These are phyloP conservation scores for Conus ventricosus DNA, from an alignment of 1,140 invertebrate species.

Conservation along the genomic window DNA sequence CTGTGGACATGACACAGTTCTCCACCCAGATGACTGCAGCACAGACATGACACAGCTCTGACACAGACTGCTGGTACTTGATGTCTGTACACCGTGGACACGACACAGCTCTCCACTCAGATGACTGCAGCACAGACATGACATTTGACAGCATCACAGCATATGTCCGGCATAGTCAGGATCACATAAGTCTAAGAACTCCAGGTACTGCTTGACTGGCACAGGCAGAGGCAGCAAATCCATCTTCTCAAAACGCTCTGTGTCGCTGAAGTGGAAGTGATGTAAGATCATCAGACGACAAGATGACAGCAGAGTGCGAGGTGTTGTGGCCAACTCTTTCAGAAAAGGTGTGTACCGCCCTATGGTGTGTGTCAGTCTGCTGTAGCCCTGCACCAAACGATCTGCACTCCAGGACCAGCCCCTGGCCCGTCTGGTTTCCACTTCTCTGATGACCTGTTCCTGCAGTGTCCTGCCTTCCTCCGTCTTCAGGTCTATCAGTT, in stretches of 20 bases:
- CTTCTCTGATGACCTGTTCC: neutral
- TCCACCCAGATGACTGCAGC: no score
- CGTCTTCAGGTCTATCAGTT: neutral
- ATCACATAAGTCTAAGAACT: conserved; percentile 6
- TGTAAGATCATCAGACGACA: conserved; percentile 23
- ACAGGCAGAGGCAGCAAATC: neutral
- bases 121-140: no score
- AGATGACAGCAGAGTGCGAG: conserved; percentile 1
- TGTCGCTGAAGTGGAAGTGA: neutral
- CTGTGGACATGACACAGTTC: neutral
- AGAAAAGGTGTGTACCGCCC: neutral
- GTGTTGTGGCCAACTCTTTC: neutral
- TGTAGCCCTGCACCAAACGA: neutral
- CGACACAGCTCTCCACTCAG: no score
- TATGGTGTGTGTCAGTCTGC: neutral
- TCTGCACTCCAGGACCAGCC: neutral
- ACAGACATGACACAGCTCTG: no score
- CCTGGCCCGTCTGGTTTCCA: neutral
- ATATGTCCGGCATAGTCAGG: neutral
- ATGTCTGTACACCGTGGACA: neutral
- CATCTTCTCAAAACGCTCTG: neutral
- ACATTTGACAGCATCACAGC: no score
- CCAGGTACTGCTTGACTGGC: neutral
- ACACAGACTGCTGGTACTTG: no score
- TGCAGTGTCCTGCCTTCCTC: neutral